A percentile compares a stretch with the other conserved stretches of the same genome.
These are phyloP conservation scores for Ormyrus labotus DNA, from an alignment of 2,888 invertebrate genomes.

Conservation along the genomic window DNA sequence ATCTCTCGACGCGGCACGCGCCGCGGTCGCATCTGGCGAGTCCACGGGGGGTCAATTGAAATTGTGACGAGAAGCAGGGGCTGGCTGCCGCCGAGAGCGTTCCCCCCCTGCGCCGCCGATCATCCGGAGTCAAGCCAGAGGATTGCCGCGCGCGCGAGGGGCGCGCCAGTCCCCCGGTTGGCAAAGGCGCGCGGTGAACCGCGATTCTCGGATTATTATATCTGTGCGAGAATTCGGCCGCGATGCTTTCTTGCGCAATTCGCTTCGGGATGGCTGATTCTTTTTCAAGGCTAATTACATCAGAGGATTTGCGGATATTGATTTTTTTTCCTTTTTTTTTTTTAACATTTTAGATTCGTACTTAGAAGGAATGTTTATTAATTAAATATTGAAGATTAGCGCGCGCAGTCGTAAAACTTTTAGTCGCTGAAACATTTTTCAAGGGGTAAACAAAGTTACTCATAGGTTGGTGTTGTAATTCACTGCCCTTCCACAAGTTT, in stretches of 20 bases:
- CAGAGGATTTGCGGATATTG: too few relatives aligned
- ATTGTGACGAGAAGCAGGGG: conserved; percentile 61
- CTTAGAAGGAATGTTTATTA: too few relatives aligned
- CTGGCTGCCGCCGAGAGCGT: conserved; percentile 11
- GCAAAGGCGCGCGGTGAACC: conserved; percentile 46
- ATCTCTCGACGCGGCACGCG: conserved; percentile 73
- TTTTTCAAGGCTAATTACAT: too few relatives aligned
- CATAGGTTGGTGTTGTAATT: too few relatives aligned
- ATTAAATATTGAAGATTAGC: too few relatives aligned
- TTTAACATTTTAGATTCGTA: too few relatives aligned
- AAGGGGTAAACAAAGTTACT: too few relatives aligned
- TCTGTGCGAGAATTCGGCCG: neutral
- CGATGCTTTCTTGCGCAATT: neutral
- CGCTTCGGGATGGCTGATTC: too few relatives aligned
- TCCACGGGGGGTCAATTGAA: conserved; percentile 72
- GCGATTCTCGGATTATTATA: conserved; percentile 46
- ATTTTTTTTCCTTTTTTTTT: too few relatives aligned
- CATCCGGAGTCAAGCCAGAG: neutral
- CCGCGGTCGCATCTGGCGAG: conserved; percentile 71
- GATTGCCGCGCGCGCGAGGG: neutral
- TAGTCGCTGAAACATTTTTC: too few relatives aligned
- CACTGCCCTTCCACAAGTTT: too few relatives aligned
- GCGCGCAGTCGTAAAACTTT: too few relatives aligned
- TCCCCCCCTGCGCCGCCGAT: neutral
- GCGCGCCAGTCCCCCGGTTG: conserved; percentile 21